Base-by-base conservation (phyloP, 1,140 invertebrate species). In the Heterodera schachtii region DNA sequence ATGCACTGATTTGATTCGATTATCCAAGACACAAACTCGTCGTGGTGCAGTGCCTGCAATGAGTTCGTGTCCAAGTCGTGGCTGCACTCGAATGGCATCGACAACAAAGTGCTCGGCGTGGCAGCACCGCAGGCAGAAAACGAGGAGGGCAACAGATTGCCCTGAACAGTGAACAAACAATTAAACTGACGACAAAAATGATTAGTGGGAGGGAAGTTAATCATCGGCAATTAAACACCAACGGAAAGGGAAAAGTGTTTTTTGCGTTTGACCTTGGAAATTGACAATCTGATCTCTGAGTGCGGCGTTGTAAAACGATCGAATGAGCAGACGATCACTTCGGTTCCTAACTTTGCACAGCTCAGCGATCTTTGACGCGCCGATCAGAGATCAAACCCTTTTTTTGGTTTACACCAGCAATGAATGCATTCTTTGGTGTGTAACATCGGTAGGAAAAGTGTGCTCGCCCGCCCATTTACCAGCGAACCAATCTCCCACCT, bases 31-130 rank as follows among this genome's bases (percentile, higher is more conserved):
- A 43, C 21, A 4, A 5, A 78, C 77, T 86, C 85, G 69, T 87
- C 86, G 77, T 87, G 86, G 43, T 87, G 73, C 1, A 86, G 84
- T 9, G 85, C 85, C 6, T 85, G 78, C 9, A 86, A 47, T 11
- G 85, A 86, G 70, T 86, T 86, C 21, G 52, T 74, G 75, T 86
- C 85, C 75, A 86, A 69, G 31, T 84, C 81, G 31, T 85, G 86
- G 13, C 81, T 86, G 60, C 86, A 86, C 43, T 86, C 85, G 73
- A 87, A 86, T 16, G 78, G 78, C 52, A 75, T 79, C 43, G 78
- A 71, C 44, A 46, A 71, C 69, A 64, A 64, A 64, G 16, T 64
- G 57, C 16, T 64, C 16, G 57, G 1, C 0, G 16, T 64, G 19
- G 57, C 0, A 2, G 57, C 57, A 19, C 16, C 16, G 16, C 57